Evolutionary conservation across 2,797 vertebrate genomes (phyloP), one percentile per base, ranked within the genome.

Genomic region (Hydrophis major): DNA sequence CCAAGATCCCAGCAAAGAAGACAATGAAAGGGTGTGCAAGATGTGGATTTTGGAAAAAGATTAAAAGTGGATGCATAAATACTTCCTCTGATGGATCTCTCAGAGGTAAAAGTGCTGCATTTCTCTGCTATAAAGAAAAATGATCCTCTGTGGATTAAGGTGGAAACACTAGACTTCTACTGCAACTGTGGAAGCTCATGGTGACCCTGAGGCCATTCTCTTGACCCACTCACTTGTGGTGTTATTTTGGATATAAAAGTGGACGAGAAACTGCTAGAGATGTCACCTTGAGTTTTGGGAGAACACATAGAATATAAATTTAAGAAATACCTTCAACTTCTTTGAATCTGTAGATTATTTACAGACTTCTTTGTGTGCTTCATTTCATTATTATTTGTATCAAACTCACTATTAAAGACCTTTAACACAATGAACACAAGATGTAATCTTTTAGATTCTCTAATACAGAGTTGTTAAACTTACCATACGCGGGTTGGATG

Each of bases 311-410:
- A 78, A 18, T 42, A 78, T 47, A 78, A 78, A 78, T 78, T 22
- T 22, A 42, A 22, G 18, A 78, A 78, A 78, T 42, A 42, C 32
- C 20, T 74, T 74, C 74, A 78, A 4, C 20, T 20, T 32, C 50
- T 57, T 92, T 59, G 16, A 91, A 55, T 42, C 22, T 28, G 22
- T 25, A 90, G 55, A 83, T 91, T n/a, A 91, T 37, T 61, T 86
- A 7, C 12, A 50, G 28, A 63, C 6, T 18, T 32, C n/a, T 83
- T 83, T 66, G 12, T 83, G 57, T 8, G 13, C 32, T 61, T 59
- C 22, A 83, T 61, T 92, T 63, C 55, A 20, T n/a, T 69, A 50
- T 50, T 69, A 50, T 57, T n/a, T 61, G 22, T 32, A 6, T 55
- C 86, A 87, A 6, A 55, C 2, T 42, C 69, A 74, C 32, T 74